Conservation (phyloP, 1,140 invertebrate genomes). For the Babylonia areolata region DNA sequence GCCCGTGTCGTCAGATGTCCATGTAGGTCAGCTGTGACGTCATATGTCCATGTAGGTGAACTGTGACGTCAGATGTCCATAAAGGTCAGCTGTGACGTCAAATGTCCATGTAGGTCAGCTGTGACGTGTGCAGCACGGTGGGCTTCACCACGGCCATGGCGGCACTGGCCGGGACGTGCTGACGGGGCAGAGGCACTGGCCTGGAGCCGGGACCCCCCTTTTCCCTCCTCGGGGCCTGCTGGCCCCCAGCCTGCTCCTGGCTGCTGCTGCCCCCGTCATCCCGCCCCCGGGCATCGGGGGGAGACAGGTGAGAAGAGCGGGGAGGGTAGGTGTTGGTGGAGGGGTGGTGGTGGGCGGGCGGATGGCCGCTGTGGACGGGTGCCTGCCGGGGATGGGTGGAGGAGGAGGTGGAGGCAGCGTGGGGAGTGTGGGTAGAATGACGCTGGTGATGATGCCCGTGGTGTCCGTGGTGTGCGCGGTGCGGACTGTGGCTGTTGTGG, state of each 20-base stretch:
- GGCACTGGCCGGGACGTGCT: conserved; percentile 34
- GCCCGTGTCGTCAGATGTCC: neutral
- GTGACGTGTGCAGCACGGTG: conserved; percentile 50
- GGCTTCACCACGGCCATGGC: conserved; percentile 59
- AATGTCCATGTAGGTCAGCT: conserved; percentile 48
- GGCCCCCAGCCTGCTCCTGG: conserved; percentile 43
- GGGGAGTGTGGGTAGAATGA: conserved; percentile 31
- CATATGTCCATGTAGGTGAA: conserved; percentile 49
- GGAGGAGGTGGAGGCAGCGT: neutral
- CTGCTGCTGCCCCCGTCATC: conserved; percentile 43
- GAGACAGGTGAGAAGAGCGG: neutral
- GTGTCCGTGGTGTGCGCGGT: neutral
- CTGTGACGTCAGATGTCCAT: neutral
- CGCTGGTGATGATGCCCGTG: conserved; percentile 11
- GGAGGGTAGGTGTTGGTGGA: conserved; percentile 20
- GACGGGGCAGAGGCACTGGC: conserved; percentile 30
- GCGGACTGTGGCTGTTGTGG: neutral
- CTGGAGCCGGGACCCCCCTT: neutral
- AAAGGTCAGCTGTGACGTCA: conserved; percentile 30
- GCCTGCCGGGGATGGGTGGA: neutral
- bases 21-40: neutral
- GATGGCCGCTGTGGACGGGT: neutral
- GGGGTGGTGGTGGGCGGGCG: neutral
- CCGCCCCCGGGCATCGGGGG: too few relatives aligned
- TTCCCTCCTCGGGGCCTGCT: neutral